A percentile compares a stretch with the other conserved stretches of the same genome.
Conservation (phyloP, 92 coral and sea anemone species). For the Pocillopora grandis region DNA sequence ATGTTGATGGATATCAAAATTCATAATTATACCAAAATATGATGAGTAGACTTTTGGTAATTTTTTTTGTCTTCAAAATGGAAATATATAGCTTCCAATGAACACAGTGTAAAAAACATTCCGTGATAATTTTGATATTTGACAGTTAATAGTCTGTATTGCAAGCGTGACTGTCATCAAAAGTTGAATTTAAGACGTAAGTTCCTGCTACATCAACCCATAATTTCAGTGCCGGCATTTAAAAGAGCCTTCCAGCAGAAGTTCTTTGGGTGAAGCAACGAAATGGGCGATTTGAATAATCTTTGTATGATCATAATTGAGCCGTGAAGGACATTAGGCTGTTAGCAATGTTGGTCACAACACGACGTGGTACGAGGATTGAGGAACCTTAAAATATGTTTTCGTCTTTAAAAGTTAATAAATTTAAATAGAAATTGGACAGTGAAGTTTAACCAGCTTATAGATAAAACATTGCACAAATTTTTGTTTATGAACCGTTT, state of each 20-base stretch:
- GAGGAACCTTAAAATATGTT: too few relatives aligned
- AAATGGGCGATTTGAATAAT: neutral
- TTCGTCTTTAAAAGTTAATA: too few relatives aligned
- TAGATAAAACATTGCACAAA: too few relatives aligned
- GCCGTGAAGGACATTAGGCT: too few relatives aligned
- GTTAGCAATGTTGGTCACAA: too few relatives aligned
- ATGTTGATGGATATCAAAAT: neutral
- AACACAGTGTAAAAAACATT: neutral
- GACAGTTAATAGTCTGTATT: neutral
- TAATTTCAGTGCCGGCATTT: neutral
- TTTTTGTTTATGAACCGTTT: too few relatives aligned
- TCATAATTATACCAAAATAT: neutral
- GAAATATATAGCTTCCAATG: neutral
- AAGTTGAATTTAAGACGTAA: neutral
- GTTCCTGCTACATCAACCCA: neutral
- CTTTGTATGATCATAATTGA: neutral
- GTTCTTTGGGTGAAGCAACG: neutral
- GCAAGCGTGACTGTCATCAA: neutral
- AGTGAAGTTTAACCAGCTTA: too few relatives aligned
- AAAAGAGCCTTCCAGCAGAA: neutral
- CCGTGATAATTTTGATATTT: neutral
- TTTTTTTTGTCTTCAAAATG: conserved; percentile 3
- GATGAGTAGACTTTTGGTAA: neutral
- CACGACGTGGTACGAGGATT: too few relatives aligned
- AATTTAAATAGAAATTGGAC: too few relatives aligned